Evolutionary conservation across 2,888 invertebrate species (phyloP), one percentile per base, ranked within the genome.

Genomic region (Physocephala rufipes): DNA sequence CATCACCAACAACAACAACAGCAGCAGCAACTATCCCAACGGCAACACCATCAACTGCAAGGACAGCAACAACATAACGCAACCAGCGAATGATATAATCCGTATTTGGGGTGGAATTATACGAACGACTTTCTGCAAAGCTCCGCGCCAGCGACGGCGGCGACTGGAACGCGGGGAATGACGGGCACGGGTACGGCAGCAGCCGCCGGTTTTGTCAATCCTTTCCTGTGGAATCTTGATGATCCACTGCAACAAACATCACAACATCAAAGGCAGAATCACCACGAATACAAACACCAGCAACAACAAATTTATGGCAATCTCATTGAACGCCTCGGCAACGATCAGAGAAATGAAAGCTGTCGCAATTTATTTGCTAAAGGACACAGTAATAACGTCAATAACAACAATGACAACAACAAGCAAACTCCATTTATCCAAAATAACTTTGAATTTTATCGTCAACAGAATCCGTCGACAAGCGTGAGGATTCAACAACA

Each of bases 41-140:
- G 68, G 45, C 79, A 78, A 64, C 78, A 79, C 30, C 80, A 80
- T 59, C 75, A 74, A 24, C 62, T 73, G 51, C 76, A 76, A 26
- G 71, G 82, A 78, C 83, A 82, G 68, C 79, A 78, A 58, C 65
- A 70, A 36, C 83, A 83, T 36, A 83, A 84, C 77, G 78, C 86
- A 74, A 81, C 84, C 78, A 80, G 83, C 77, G 84, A 84, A 83
- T 84, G 84, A 83, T 86, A 86, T 77, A 84, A 80, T 78, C 85
- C 83, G 79, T 85, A 82, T 76, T 74, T 85, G 78, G 80, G 82
- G 80, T 86, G 86, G 86, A 86, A 85, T 76, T 86, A 83, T 80
- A 78, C 80, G 75, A 82, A 78, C 79, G 82, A 79, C 79, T 78
- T 81, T 72, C 76, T 80, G 72, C 74, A 73, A 72, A 68, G 73